Conservation (phyloP, 2,888 invertebrate species). For the Lysandra coridon region DNA sequence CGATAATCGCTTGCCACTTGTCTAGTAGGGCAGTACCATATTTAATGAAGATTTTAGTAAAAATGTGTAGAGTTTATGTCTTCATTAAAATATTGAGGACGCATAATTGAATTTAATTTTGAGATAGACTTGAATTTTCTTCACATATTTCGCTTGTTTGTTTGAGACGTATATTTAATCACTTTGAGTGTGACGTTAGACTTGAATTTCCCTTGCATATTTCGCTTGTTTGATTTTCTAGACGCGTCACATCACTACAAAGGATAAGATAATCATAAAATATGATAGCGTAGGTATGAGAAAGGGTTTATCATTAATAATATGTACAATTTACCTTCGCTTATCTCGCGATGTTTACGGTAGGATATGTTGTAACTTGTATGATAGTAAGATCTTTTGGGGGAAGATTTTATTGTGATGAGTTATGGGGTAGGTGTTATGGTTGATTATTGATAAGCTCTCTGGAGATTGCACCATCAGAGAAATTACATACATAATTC, state of each 20-base stretch:
- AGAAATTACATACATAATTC: background rate
- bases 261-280: constrained; percentile 11
- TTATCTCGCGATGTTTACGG: constrained; percentile 36
- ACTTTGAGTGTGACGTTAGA: no score
- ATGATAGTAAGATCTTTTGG: constrained; percentile 1
- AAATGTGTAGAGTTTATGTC: no score
- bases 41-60: no score
- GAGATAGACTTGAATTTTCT: background rate
- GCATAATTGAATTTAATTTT: no score
- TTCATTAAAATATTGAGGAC: no score
- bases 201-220: no score
- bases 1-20: no score
- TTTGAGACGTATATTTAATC: no score
- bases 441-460: background rate
- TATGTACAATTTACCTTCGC: constrained; percentile 19
- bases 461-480: background rate
- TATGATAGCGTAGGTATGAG: constrained; percentile 8
- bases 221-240: background rate
- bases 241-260: background rate
- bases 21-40: no score
- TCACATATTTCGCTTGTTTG: no score
- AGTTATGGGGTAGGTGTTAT: background rate
- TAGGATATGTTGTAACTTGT: constrained; percentile 33
- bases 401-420: constrained; percentile 7
- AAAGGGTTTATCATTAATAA: constrained; percentile 27